Conservation (phyloP, 2,888 invertebrate species). For the Meghimatium bilineatum region DNA sequence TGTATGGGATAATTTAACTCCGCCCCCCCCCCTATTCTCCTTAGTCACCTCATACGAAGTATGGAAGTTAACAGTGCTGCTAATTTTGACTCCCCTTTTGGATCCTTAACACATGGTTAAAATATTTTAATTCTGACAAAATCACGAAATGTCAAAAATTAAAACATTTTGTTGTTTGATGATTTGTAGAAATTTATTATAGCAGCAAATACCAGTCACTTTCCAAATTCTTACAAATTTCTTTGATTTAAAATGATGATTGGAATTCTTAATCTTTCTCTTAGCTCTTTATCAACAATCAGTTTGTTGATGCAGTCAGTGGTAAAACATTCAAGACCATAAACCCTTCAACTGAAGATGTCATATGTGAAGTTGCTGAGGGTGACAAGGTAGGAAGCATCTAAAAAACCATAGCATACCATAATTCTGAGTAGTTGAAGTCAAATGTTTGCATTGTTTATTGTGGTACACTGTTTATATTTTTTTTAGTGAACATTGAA, state of each 20-base stretch:
- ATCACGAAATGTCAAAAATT: no score
- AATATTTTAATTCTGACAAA: no score
- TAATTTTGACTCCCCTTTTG: no score
- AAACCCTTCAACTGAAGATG: constrained; percentile 85
- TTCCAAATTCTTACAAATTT: no score
- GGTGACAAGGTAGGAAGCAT: constrained; percentile 71
- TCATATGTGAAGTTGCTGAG: constrained; percentile 73
- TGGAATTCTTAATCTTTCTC: not conserved
- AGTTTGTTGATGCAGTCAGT: constrained; percentile 91
- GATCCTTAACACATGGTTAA: no score
- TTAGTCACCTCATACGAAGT: no score
- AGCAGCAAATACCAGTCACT: no score
- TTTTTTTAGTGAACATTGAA: no score
- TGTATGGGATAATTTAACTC: no score
- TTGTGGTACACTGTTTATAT: not conserved
- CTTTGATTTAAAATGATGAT: not conserved
- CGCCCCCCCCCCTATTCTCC: no score
- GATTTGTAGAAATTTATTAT: not conserved
- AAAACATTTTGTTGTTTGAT: not conserved
- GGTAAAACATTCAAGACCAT: constrained; percentile 91
- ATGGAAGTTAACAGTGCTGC: no score
- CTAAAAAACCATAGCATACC: not conserved
- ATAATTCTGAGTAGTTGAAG: not conserved
- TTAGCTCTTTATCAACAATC: constrained; percentile 87
- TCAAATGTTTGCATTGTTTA: not conserved